Evolutionary conservation across 2,113 vertebrate species (phyloP).

Genomic region (Sphaerodactylus townsendi): DNA sequence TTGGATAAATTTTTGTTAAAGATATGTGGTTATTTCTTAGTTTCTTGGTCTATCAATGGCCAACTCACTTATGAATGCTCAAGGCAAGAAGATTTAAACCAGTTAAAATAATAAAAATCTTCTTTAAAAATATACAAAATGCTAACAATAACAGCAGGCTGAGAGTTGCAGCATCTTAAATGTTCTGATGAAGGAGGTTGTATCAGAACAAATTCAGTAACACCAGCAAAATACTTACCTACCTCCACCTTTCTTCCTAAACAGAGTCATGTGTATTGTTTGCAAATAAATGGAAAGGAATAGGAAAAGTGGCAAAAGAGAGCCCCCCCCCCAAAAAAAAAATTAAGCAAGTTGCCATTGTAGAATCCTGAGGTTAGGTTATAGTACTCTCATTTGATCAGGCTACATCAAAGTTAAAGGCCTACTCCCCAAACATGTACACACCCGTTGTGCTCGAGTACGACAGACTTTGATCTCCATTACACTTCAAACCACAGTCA

Average conservation of each 20-base stretch:
- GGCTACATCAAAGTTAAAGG: conserved; percentile 53
- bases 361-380: conserved; percentile 32
- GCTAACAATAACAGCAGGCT: not conserved
- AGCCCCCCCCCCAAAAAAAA: conserved; percentile 35
- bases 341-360: conserved; percentile 48
- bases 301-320: conserved; percentile 21
- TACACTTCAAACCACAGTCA: conserved; percentile 58
- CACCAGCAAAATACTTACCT: too few species aligned
- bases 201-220: not conserved
- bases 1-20: too few species aligned
- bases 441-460: conserved; percentile 52
- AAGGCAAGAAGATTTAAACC: not conserved
- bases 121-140: not conserved
- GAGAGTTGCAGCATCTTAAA: not conserved
- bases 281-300: not conserved
- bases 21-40: too few species aligned
- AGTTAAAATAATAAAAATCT: too few species aligned
- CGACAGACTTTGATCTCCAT: conserved; percentile 57
- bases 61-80: not conserved
- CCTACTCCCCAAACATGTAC: conserved; percentile 48
- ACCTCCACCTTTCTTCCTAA: not conserved
- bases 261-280: not conserved
- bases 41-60: not conserved
- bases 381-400: conserved; percentile 54
- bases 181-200: not conserved